Percentiles rank a stretch among this genome's conserved stretches.
Conservation (phyloP, 92 coral and sea anemone genomes). For the Plumapathes pennacea region DNA sequence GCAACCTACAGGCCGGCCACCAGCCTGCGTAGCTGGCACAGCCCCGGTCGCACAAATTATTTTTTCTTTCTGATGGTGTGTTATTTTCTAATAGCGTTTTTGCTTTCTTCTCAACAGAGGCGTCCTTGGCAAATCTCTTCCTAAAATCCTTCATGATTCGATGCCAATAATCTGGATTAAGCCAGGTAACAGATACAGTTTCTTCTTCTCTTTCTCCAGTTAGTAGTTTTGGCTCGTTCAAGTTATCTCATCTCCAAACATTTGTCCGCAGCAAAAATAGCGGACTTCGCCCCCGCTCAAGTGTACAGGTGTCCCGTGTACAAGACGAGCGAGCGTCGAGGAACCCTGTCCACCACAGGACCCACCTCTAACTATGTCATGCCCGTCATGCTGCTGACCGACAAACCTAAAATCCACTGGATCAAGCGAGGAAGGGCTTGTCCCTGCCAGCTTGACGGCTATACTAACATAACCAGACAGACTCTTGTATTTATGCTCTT, state of each 20-base stretch:
- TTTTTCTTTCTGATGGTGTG: no score
- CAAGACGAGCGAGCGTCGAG: constrained; percentile 96
- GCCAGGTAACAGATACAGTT: constrained; percentile 92
- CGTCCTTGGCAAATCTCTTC: constrained; percentile 91
- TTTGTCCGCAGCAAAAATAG: constrained; percentile 60
- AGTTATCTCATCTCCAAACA: neutral
- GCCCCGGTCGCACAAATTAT: neutral
- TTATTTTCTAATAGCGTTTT: no score
- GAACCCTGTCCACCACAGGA: constrained; percentile 97
- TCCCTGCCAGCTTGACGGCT: constrained; percentile 92
- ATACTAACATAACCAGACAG: neutral
- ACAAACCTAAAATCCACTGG: constrained; percentile 96
- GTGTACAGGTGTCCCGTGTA: constrained; percentile 94
- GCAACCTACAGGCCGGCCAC: no score
- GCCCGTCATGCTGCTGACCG: constrained; percentile 93
- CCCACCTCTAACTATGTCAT: constrained; percentile 97
- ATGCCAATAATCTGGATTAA: constrained; percentile 97
- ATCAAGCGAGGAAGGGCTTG: constrained; percentile 95
- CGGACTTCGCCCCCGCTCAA: constrained; percentile 65
- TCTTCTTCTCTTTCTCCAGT: no score
- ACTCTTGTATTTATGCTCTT: no score
- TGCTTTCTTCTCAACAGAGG: no score
- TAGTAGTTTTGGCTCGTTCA: no score
- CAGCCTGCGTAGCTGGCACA: no score
- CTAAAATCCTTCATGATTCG: constrained; percentile 90